Conservation (phyloP, 2,113 vertebrate species). For the Psilopogon haemacephalus region DNA sequence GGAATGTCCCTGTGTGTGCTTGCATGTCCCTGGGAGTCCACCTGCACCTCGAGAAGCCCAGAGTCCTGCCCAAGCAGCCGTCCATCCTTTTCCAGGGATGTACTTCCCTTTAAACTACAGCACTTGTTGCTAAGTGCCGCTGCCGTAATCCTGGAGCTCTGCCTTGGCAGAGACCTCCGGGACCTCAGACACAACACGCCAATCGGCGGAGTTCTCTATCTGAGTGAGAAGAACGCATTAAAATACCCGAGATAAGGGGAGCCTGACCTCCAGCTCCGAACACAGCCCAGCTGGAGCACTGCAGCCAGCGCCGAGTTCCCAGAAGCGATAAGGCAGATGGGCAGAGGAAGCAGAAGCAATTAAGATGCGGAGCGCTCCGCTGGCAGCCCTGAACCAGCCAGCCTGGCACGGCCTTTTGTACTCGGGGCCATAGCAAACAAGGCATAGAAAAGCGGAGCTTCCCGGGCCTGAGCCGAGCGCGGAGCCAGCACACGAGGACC, state of each 20-base stretch:
- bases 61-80: not conserved
- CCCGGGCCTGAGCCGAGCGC: not conserved
- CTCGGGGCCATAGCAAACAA: not conserved
- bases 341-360: not conserved
- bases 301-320: fast-evolving
- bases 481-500: not conserved
- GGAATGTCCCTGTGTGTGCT: fast-evolving
- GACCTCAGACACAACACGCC: not conserved
- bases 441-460: not conserved
- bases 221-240: not conserved
- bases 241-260: not conserved
- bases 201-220: not conserved
- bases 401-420: not conserved
- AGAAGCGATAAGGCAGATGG: not conserved
- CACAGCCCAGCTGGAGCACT: not conserved
- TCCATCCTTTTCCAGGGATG: not conserved
- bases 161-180: not conserved
- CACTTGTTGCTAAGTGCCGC: not conserved
- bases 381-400: not conserved
- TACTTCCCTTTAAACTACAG: not conserved
- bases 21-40: not conserved
- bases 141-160: not conserved
- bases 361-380: not conserved
- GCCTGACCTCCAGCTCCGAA: not conserved
- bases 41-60: not conserved